A percentile compares a stretch with the other conserved stretches of the same genome.
Conservation (phyloP, 1,140 invertebrate genomes). For the Trinorchestia longiramus region DNA sequence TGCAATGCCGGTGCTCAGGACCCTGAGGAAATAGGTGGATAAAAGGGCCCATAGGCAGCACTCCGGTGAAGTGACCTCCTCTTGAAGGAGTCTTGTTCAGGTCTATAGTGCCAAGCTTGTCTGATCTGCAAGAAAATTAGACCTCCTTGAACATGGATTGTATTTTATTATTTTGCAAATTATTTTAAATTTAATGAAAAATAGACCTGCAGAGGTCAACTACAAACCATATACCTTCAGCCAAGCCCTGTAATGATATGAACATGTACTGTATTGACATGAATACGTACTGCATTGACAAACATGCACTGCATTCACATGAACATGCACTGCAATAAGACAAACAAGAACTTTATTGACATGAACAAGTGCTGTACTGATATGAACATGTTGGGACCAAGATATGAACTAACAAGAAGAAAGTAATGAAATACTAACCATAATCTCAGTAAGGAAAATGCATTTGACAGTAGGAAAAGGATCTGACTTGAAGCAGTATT, state of each 20-base stretch:
- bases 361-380: no score
- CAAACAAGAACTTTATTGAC: no score
- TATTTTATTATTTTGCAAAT: not conserved
- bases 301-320: no score
- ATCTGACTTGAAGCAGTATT: not conserved
- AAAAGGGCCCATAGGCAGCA: not conserved
- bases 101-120: constrained; percentile 7
- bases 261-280: no score
- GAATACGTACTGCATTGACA: no score
- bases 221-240: no score
- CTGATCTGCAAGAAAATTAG: not conserved
- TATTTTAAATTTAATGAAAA: no score
- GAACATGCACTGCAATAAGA: no score
- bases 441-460: not conserved
- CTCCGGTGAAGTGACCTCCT: not conserved
- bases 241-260: no score
- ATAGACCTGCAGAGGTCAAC: no score
- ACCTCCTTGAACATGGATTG: not conserved
- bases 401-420: not conserved
- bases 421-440: not conserved
- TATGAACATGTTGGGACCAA: no score
- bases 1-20: not conserved
- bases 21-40: not conserved
- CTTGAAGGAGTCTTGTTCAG: not conserved
- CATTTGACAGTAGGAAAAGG: not conserved